Evolutionary conservation across 2,113 vertebrate species (phyloP).

Genomic region (Brachypteracias leptosomus): DNA sequence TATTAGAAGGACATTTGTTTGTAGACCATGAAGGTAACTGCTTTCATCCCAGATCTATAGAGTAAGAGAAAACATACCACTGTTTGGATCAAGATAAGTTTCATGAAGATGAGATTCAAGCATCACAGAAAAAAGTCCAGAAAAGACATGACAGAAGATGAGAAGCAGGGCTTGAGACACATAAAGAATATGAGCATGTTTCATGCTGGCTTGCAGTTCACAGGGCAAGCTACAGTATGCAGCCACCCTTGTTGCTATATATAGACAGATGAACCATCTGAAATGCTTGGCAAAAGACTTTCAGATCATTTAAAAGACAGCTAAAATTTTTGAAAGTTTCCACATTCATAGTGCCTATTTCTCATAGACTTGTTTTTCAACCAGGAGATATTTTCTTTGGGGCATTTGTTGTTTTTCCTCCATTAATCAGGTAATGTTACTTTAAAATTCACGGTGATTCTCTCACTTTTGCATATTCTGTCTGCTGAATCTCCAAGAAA

Average conservation of each 20-base stretch:
- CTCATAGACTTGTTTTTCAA: neutral
- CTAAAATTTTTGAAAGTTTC: neutral
- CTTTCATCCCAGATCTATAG: neutral
- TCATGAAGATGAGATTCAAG: neutral
- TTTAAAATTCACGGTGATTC: neutral
- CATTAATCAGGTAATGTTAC: neutral
- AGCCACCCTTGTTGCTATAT: neutral
- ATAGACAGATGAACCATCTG: neutral
- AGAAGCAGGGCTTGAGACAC: neutral
- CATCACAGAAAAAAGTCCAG: neutral
- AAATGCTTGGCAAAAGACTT: neutral
- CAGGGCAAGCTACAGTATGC: neutral
- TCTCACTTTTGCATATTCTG: conserved; percentile 5
- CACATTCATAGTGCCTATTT: neutral
- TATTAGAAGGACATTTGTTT: neutral
- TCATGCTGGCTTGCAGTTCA: neutral
- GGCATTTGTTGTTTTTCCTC: neutral
- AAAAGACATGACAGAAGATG: neutral
- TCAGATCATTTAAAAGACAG: neutral
- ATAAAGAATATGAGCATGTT: neutral
- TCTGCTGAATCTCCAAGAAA: conserved; percentile 42
- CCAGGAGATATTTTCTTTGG: neutral
- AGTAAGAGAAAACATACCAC: neutral
- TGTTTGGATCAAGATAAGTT: neutral
- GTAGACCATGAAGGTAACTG: neutral